Conservation (phyloP, 2,888 invertebrate genomes). For the Augiades crinisus region DNA sequence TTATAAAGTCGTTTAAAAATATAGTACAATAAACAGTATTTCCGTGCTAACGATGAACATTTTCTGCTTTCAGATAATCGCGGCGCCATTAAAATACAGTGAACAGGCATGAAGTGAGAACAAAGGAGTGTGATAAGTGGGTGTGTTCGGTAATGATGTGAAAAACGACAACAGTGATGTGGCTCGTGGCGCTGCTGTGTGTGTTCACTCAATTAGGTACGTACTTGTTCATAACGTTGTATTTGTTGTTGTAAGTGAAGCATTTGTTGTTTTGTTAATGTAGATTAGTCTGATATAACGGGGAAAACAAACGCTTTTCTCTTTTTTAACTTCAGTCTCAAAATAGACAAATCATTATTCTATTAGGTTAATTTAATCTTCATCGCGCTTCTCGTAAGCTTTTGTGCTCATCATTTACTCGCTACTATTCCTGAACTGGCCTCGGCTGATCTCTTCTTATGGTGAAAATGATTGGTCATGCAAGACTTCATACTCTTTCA, state of each 20-base stretch:
- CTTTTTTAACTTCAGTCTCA: neutral
- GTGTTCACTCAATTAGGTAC: slow-evolving; percentile 64
- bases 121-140: slow-evolving; percentile 29
- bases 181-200: slow-evolving; percentile 62
- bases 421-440: too few species aligned
- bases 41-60: slow-evolving; percentile 6
- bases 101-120: slow-evolving; percentile 25
- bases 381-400: too few species aligned
- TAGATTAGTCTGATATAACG: too few species aligned
- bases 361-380: too few species aligned
- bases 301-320: neutral
- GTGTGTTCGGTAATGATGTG: slow-evolving; percentile 58
- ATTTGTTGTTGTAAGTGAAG: neutral
- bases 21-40: neutral
- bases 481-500: too few species aligned
- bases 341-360: too few species aligned
- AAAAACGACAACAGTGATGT: slow-evolving; percentile 63
- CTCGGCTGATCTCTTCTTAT: too few species aligned
- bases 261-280: too few species aligned
- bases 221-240: slow-evolving; percentile 34
- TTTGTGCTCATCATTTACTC: too few species aligned
- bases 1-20: neutral
- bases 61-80: slow-evolving; percentile 22
- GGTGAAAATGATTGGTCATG: too few species aligned
- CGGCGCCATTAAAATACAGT: slow-evolving; percentile 16